phyloP scores from a whole-genome alignment of 1,140 invertebrate genomes.

The Mamestra configurata region DNA sequence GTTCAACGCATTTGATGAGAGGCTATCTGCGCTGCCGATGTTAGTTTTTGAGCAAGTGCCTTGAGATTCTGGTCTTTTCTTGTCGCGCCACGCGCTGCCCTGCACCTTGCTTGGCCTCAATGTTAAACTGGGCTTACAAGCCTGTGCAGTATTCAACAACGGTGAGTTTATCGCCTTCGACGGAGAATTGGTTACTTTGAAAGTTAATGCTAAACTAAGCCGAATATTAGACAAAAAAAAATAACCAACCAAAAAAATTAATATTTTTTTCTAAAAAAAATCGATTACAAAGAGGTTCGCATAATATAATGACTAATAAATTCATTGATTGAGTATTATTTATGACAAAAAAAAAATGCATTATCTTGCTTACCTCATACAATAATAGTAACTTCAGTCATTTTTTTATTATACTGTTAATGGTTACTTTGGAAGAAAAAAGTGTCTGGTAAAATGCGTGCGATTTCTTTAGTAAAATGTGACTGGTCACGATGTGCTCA shows the following conservation, averaged over 20 bases:
- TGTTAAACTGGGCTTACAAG: slow-evolving; percentile 68
- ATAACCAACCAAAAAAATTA: not conserved
- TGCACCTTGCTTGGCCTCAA: slow-evolving; percentile 57
- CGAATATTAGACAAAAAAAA: not conserved
- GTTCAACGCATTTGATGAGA: slow-evolving; percentile 59
- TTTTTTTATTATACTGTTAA: no score
- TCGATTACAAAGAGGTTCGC: not conserved
- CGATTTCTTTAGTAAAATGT: not conserved
- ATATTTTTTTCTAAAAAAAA: no score
- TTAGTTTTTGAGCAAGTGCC: slow-evolving; percentile 46
- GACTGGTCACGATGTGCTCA: not conserved
- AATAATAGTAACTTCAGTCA: no score
- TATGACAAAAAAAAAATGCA: no score
- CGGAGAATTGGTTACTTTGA: not conserved
- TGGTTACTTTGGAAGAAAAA: no score
- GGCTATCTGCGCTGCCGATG: slow-evolving; percentile 56
- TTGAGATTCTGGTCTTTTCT: slow-evolving; percentile 55
- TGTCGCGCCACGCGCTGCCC: slow-evolving; percentile 43
- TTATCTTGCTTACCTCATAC: no score
- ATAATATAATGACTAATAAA: no score
- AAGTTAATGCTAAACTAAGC: slow-evolving; percentile 1
- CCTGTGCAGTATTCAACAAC: slow-evolving; percentile 58
- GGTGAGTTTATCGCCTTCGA: not conserved
- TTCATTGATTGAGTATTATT: no score
- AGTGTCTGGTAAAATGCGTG: slow-evolving; percentile 3